Evolutionary conservation across 2,888 invertebrate species (phyloP).

Genomic region (Drosophila buzzatii): DNA sequence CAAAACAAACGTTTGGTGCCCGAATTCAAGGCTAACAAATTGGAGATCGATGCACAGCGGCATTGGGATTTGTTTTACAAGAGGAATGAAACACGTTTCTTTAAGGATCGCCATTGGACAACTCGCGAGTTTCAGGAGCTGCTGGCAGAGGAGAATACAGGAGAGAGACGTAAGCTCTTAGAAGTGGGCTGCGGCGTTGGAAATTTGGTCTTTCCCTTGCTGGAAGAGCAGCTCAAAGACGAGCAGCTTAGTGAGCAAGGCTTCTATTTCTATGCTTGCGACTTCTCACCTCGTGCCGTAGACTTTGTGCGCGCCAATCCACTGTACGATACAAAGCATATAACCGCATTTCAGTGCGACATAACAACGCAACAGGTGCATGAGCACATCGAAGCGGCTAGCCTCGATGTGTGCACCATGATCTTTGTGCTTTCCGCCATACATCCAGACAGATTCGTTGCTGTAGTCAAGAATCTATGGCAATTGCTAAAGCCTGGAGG

Average conservation of each 20-base stretch:
- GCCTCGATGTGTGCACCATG: constrained; percentile 93
- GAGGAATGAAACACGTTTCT: constrained; percentile 96
- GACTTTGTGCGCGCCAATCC: constrained; percentile 91
- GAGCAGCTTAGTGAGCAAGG: constrained; percentile 82
- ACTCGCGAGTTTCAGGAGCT: constrained; percentile 96
- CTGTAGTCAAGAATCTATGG: constrained; percentile 88
- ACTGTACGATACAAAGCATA: constrained; percentile 88
- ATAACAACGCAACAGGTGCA: constrained; percentile 90
- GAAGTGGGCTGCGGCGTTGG: constrained; percentile 99
- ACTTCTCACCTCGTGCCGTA: constrained; percentile 96
- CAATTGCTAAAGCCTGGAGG: constrained; percentile 91
- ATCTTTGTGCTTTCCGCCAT: constrained; percentile 98
- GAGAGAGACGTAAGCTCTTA: constrained; percentile 82
- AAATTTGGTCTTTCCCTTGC: constrained; percentile 96
- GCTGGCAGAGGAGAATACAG: constrained; percentile 85
- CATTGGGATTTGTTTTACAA: constrained; percentile 99
- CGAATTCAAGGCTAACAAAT: constrained; percentile 90
- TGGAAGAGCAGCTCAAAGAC: constrained; percentile 89
- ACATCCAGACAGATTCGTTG: constrained; percentile 92
- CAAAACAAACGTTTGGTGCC: constrained; percentile 90
- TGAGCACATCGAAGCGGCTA: constrained; percentile 85
- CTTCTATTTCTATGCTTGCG: constrained; percentile 94
- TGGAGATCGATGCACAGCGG: constrained; percentile 93
- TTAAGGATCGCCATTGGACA: constrained; percentile 98
- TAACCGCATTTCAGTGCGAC: constrained; percentile 94